phyloP scores from a whole-genome alignment of 30 jellyfish, hydroid and myxozoan species.

The Hydractinia echinata region DNA sequence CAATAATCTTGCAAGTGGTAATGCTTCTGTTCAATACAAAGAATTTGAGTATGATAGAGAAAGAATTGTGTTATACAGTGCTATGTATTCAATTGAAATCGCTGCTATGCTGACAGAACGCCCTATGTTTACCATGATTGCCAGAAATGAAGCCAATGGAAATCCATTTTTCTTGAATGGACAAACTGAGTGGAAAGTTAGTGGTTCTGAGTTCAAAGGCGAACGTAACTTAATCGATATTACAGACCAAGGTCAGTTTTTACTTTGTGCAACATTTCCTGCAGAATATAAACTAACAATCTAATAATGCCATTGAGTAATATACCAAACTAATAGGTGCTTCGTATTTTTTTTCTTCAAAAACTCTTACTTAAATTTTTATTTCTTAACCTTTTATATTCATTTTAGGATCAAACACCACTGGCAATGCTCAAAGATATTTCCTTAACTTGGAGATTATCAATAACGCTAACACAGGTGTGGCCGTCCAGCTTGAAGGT shows the following conservation, averaged over 20 bases:
- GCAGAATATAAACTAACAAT: not conserved
- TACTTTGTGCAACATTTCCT: not conserved
- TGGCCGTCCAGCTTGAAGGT: slow-evolving; percentile 54
- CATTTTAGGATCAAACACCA: too few relatives aligned
- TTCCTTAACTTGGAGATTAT: slow-evolving; percentile 69
- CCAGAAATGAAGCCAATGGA: slow-evolving; percentile 18
- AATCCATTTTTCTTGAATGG: slow-evolving; percentile 65
- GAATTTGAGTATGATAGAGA: slow-evolving; percentile 56
- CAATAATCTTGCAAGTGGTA: slow-evolving; percentile 61
- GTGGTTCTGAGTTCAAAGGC: slow-evolving; percentile 61
- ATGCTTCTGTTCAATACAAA: slow-evolving; percentile 54
- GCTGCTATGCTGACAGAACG: slow-evolving; percentile 51
- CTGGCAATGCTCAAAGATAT: slow-evolving; percentile 26
- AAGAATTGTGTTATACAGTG: slow-evolving; percentile 42
- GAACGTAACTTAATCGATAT: slow-evolving; percentile 59
- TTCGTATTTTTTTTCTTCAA: too few relatives aligned
- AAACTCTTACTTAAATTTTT: too few relatives aligned
- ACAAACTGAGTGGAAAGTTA: slow-evolving; percentile 22
- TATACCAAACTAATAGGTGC: too few relatives aligned
- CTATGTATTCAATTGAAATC: slow-evolving; percentile 45
- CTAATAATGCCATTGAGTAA: too few relatives aligned
- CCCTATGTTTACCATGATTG: slow-evolving; percentile 52
- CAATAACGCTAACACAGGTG: slow-evolving; percentile 72
- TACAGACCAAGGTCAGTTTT: slow-evolving; percentile 80
- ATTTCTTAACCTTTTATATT: too few relatives aligned